Evolutionary conservation across 2,888 invertebrate genomes (phyloP), one percentile per base, ranked within the genome.

Genomic region (Congeria kusceri): DNA sequence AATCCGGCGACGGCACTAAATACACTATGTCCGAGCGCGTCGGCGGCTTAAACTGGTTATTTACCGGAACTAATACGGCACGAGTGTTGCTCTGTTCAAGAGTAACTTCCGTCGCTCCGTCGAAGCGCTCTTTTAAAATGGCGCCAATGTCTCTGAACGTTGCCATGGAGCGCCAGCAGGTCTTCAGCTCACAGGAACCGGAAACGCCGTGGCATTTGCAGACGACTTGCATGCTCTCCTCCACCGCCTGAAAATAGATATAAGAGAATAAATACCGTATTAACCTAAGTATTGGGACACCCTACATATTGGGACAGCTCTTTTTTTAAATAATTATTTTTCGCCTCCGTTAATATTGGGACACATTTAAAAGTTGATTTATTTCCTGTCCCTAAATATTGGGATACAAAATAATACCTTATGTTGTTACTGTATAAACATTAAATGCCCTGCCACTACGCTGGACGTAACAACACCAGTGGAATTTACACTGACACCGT

Each of bases 191-290:
- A 94, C 98, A 98, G 29, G 98, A 98, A 9, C 98, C 98, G 0
- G 98, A 98, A 49, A 98, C 98, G 0, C 98, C 98, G 92, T 98
- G 98, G 92, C 98, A 98, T 94, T 98, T 98, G 95, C 98, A 98
- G 63, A 91, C 89, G 29, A 89, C 85, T 74, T 88, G 85, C 97
- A 98, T 97, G 81, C 96, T 95, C 39, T 96, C 95, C 78, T 94
- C 93, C 28, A 95, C 90, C 18, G 93, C 92, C 95, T 95, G 90
- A 32, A 90, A 89, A 62, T 59, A 65, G 47, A n/a, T n/a, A n/a
- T n/a, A n/a, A n/a, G n/a, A n/a, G n/a, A n/a, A n/a, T n/a, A n/a
- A n/a, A n/a, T n/a, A n/a, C n/a, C n/a, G n/a, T n/a, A n/a, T n/a
- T n/a, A n/a, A n/a, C n/a, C n/a, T n/a, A n/a, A n/a, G n/a, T n/a